Percentiles rank a stretch among this genome's conserved stretches.
Evolutionary conservation across 2,888 invertebrate species (phyloP).

Genomic region (Phyllotreta striolata): DNA sequence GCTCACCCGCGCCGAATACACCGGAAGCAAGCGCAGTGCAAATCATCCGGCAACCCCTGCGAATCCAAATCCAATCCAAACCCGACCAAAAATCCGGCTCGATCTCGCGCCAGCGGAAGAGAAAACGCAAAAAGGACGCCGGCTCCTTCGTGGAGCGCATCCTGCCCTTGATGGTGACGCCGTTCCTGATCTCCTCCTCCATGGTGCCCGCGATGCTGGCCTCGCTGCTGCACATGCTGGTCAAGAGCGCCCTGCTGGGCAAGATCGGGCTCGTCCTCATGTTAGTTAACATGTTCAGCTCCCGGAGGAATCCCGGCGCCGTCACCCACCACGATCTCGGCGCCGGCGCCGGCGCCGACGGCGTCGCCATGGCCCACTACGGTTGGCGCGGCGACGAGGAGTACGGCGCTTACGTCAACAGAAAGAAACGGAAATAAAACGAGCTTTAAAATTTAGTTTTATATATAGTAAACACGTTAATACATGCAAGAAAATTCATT

Average conservation of each 20-base stretch:
- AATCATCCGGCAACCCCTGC: too few relatives aligned
- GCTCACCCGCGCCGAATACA: too few relatives aligned
- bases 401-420: constrained; percentile 65
- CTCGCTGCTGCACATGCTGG: constrained; percentile 73
- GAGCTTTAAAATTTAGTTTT: constrained; percentile 4
- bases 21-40: too few relatives aligned
- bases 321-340: constrained; percentile 48
- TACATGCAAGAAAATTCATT: background rate
- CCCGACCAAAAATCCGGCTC: too few relatives aligned
- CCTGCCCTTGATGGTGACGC: constrained; percentile 74
- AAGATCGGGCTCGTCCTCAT: constrained; percentile 75
- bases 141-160: constrained; percentile 67
- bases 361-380: constrained; percentile 61
- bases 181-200: constrained; percentile 74
- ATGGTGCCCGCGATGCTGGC: constrained; percentile 75
- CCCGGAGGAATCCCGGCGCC: constrained; percentile 46
- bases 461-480: constrained; percentile 7
- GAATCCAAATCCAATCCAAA: too few relatives aligned
- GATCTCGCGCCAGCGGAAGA: background rate
- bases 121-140: constrained; percentile 58
- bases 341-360: constrained; percentile 26
- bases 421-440: constrained; percentile 42
- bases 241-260: constrained; percentile 73
- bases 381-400: constrained; percentile 67
- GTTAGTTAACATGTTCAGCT: constrained; percentile 69